Evolutionary conservation across 2,888 invertebrate genomes (phyloP).

Genomic region (Acanthopleura granulata): DNA sequence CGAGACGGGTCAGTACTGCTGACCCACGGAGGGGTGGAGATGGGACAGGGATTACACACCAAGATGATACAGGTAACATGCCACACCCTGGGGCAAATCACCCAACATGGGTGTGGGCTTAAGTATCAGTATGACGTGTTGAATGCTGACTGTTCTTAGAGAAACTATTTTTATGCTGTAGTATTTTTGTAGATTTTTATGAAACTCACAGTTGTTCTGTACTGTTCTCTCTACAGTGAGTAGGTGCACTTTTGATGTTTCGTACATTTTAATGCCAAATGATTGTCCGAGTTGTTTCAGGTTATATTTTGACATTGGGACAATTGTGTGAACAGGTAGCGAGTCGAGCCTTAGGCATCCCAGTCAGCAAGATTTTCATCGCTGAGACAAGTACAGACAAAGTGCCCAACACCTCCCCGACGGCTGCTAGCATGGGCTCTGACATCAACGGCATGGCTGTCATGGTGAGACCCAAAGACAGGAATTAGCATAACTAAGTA

Average conservation of each 20-base stretch:
- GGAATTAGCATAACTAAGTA: too few relatives aligned
- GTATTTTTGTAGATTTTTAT: background rate
- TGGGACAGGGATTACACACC: slow-evolving; percentile 62
- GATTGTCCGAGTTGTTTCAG: too few relatives aligned
- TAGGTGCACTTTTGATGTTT: too few relatives aligned
- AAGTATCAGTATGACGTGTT: background rate
- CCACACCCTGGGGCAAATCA: too few relatives aligned
- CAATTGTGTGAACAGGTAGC: slow-evolving; percentile 29
- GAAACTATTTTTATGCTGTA: background rate
- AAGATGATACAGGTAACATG: slow-evolving; percentile 55
- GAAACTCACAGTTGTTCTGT: background rate
- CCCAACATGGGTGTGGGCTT: too few relatives aligned
- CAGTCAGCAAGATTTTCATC: slow-evolving; percentile 33
- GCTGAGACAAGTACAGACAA: slow-evolving; percentile 37
- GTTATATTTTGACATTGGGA: too few relatives aligned
- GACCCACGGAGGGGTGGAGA: slow-evolving; percentile 60
- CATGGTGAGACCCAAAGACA: slow-evolving; percentile 26
- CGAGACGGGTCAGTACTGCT: slow-evolving; percentile 69
- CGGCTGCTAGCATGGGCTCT: slow-evolving; percentile 39
- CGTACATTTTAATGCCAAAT: too few relatives aligned
- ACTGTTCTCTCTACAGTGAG: too few relatives aligned
- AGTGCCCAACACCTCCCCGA: slow-evolving; percentile 30
- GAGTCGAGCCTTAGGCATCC: slow-evolving; percentile 33
- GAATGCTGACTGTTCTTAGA: background rate
- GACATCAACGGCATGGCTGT: slow-evolving; percentile 41